Conservation (phyloP, 2,797 vertebrate genomes). For the Calcarius lapponicus region DNA sequence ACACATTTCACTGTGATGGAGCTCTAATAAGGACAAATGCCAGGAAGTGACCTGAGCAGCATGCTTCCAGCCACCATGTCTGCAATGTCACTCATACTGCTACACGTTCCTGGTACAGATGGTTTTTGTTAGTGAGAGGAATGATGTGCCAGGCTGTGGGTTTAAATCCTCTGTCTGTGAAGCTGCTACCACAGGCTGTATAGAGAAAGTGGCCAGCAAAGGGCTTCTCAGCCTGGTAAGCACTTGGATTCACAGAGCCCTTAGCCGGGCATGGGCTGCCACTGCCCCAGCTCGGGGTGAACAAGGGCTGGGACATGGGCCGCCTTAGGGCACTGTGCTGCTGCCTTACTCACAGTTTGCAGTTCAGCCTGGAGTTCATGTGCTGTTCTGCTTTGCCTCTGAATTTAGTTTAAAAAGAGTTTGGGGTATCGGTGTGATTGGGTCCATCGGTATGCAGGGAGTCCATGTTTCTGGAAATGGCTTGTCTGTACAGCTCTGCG, state of each 20-base stretch:
- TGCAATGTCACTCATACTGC: rapidly evolving
- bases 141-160: background rate
- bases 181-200: background rate
- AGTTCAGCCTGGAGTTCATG: background rate
- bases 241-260: background rate
- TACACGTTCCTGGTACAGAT: rapidly evolving
- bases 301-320: background rate
- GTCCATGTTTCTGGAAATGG: background rate
- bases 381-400: background rate
- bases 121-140: background rate
- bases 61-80: background rate
- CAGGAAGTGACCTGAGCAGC: background rate
- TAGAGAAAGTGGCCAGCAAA: background rate
- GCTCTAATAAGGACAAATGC: background rate
- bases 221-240: background rate
- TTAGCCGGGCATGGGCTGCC: background rate
- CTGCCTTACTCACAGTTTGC: background rate
- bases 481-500: background rate
- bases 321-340: rapidly evolving
- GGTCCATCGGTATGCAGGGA: background rate
- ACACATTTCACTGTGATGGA: background rate
- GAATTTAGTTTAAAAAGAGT: background rate
- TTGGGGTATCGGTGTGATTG: background rate
- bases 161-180: background rate
- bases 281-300: rapidly evolving